Percentiles rank a stretch among this genome's conserved stretches.
phyloP scores from a whole-genome alignment of 1,140 invertebrate species.

The Hylaeus volcanicus region DNA sequence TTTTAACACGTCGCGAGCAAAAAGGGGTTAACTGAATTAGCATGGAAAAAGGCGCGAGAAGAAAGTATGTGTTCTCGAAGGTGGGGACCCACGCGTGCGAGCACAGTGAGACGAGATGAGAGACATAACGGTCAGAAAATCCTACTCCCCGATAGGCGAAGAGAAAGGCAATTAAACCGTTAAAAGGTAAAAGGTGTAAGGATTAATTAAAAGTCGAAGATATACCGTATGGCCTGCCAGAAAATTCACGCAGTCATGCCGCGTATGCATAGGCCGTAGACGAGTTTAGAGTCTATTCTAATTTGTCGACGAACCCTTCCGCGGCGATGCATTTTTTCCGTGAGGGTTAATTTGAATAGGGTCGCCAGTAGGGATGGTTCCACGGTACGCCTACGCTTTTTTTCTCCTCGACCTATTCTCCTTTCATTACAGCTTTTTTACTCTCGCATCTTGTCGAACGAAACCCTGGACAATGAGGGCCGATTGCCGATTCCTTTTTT shows the following conservation, averaged over 20 bases:
- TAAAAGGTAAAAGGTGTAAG: conserved; percentile 41
- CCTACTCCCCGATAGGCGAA: conserved; percentile 16
- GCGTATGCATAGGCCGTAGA: conserved; percentile 72
- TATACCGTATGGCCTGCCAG: conserved; percentile 71
- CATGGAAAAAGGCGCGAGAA: too few species aligned
- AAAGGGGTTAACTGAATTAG: too few species aligned
- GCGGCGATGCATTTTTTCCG: conserved; percentile 68
- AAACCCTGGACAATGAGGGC: neutral
- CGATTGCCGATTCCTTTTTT: neutral
- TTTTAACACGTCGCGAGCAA: too few species aligned
- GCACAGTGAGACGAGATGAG: neutral
- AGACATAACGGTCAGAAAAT: conserved; percentile 35
- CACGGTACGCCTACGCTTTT: conserved; percentile 72
- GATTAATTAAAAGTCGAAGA: conserved; percentile 55
- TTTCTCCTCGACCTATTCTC: conserved; percentile 28
- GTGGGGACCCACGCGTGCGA: neutral
- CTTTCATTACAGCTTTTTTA: conserved; percentile 5
- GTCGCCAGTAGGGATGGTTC: conserved; percentile 52
- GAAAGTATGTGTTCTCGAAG: neutral
- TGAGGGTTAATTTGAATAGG: conserved; percentile 80
- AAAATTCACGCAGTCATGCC: conserved; percentile 76
- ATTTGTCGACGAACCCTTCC: conserved; percentile 69
- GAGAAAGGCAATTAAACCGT: conserved; percentile 59
- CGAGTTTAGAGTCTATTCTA: conserved; percentile 69
- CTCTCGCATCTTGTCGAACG: conserved; percentile 9